phyloP scores from a whole-genome alignment of 2,888 invertebrate genomes.

The Galerucella nymphaeae region DNA sequence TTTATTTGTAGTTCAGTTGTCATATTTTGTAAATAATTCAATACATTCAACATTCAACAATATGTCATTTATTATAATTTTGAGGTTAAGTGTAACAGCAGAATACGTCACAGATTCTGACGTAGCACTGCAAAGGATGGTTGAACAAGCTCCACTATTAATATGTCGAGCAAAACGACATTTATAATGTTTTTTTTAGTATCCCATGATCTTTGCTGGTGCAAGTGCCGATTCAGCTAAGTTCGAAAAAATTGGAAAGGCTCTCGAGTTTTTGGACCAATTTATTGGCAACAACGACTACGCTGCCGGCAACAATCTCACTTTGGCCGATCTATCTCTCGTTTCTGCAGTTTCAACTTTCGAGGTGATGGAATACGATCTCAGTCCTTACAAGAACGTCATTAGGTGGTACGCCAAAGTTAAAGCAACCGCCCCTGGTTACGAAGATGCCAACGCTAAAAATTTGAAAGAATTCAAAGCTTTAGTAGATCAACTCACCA shows the following conservation, averaged over 20 bases:
- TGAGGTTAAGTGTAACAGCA: too few species aligned
- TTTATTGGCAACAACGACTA: conserved; percentile 78
- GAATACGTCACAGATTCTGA: too few species aligned
- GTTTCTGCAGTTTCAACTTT: conserved; percentile 76
- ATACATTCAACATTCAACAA: too few species aligned
- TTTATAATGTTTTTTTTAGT: conserved; percentile 51
- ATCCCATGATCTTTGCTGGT: conserved; percentile 64
- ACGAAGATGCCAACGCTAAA: conserved; percentile 62
- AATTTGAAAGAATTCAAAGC: conserved; percentile 56
- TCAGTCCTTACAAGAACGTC: conserved; percentile 77
- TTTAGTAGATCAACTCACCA: conserved; percentile 53
- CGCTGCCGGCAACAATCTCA: conserved; percentile 78
- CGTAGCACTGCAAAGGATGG: too few species aligned
- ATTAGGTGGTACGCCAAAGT: conserved; percentile 71
- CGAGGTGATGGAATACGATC: conserved; percentile 73
- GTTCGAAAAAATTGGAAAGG: conserved; percentile 75
- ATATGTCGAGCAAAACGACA: background rate
- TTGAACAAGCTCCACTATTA: too few species aligned
- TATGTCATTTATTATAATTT: too few species aligned
- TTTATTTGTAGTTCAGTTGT: too few species aligned
- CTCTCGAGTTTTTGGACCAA: conserved; percentile 76
- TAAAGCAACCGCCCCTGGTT: conserved; percentile 73
- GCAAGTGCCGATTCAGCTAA: conserved; percentile 71
- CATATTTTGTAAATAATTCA: too few species aligned
- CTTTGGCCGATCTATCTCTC: conserved; percentile 81